A percentile compares a stretch with the other conserved stretches of the same genome.
phyloP scores from a whole-genome alignment of 2,113 vertebrate genomes.

The Scolopax mira region DNA sequence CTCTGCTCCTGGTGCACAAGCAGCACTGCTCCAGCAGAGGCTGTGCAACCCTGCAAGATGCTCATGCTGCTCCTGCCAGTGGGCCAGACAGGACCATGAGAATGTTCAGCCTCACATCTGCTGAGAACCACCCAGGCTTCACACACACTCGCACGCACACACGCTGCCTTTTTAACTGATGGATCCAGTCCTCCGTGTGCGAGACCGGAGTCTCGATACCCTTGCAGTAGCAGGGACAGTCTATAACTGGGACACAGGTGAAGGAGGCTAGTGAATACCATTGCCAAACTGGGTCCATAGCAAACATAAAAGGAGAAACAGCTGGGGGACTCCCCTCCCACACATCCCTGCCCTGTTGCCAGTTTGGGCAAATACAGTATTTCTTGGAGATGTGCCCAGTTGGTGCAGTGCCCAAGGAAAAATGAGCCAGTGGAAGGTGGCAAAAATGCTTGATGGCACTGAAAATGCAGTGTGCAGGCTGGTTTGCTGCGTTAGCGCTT shows the following conservation, averaged over 20 bases:
- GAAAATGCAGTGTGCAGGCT: rapidly evolving
- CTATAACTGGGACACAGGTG: background rate
- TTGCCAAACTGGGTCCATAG: background rate
- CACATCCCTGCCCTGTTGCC: background rate
- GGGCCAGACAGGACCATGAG: rapidly evolving
- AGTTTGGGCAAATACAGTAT: background rate
- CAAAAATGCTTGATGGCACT: background rate
- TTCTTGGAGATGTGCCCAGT: background rate
- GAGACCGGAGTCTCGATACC: rapidly evolving
- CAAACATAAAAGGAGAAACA: background rate
- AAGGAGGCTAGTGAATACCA: background rate
- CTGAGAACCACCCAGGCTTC: background rate
- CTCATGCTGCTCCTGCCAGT: rapidly evolving
- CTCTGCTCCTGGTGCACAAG: background rate
- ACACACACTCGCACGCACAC: too few relatives aligned
- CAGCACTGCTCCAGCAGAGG: rapidly evolving
- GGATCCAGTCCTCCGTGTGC: rapidly evolving
- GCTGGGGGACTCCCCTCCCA: background rate
- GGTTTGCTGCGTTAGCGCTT: background rate
- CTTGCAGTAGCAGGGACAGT: background rate
- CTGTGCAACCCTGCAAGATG: background rate
- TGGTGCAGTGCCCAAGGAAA: background rate
- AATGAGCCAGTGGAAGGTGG: background rate
- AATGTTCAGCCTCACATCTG: rapidly evolving
- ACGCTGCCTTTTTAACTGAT: rapidly evolving